These are phyloP conservation scores for Graptemys geographica DNA, from an alignment of 2,797 vertebrate species.

Conservation along the genomic window DNA sequence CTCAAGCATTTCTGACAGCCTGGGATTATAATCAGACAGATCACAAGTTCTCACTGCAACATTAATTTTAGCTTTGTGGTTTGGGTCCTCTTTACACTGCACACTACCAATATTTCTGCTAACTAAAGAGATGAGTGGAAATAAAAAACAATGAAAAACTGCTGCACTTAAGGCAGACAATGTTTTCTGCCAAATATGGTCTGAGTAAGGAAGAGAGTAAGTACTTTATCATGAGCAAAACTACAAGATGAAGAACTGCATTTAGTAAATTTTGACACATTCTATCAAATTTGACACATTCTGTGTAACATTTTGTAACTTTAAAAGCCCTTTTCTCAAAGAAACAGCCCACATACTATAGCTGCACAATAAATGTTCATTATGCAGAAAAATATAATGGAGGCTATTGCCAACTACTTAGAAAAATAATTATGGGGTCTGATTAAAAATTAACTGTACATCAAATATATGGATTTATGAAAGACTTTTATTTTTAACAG, in stretches of 20 bases:
- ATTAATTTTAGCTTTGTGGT: neutral
- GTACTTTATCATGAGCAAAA: neutral
- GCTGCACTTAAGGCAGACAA: neutral
- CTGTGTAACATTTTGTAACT: neutral
- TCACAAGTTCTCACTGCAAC: neutral
- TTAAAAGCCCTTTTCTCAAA: neutral
- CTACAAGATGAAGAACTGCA: neutral
- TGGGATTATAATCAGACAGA: conserved; percentile 50
- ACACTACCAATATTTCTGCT: neutral
- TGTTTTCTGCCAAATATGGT: neutral
- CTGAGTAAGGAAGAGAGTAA: neutral
- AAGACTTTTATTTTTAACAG: conserved; percentile 27
- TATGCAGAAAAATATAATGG: neutral
- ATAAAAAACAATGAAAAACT: neutral
- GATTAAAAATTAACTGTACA: neutral
- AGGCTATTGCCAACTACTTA: neutral
- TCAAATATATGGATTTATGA: neutral
- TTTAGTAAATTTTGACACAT: neutral
- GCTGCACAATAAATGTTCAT: neutral
- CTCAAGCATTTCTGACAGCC: neutral
- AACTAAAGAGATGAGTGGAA: neutral
- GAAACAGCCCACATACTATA: neutral
- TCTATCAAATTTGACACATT: too few relatives aligned
- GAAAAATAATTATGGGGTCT: conserved; percentile 1
- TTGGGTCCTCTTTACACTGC: neutral